Conservation (phyloP, 2,113 vertebrate genomes). For the Salvelinus fontinalis region DNA sequence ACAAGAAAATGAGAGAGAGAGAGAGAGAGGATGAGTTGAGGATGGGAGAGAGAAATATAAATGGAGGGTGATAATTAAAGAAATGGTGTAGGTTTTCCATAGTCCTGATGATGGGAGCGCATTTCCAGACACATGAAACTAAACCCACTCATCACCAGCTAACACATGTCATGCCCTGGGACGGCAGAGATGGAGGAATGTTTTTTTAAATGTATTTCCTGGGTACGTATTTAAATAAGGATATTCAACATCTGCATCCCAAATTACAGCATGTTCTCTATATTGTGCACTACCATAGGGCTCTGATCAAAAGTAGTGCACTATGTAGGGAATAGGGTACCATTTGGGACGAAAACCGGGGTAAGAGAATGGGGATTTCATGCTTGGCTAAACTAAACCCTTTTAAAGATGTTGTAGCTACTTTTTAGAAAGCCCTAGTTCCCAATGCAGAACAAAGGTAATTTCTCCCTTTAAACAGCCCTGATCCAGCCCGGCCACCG, state of each 20-base stretch:
- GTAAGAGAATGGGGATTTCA: constrained; percentile 48
- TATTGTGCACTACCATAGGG: no score
- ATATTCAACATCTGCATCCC: background rate
- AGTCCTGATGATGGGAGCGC: background rate
- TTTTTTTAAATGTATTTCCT: constrained; percentile 22
- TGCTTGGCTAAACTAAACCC: constrained; percentile 57
- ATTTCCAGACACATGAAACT: background rate
- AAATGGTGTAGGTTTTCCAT: background rate
- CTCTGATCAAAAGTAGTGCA: no score
- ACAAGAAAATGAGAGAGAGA: background rate
- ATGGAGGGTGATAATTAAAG: background rate
- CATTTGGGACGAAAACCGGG: no score
- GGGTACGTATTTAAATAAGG: background rate
- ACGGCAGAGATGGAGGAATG: constrained; percentile 35
- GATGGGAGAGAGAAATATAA: background rate
- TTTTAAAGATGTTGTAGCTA: constrained; percentile 61
- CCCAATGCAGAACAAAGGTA: constrained; percentile 27
- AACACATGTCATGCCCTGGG: no score
- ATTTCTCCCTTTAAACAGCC: constrained; percentile 43
- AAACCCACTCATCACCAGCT: no score
- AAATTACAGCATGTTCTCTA: no score
- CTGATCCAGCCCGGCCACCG: constrained; percentile 36
- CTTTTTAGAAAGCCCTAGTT: constrained; percentile 6
- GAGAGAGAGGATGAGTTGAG: background rate
- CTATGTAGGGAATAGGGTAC: no score